Conservation (phyloP, 2,888 invertebrate species). For the Sinelater perroti region DNA sequence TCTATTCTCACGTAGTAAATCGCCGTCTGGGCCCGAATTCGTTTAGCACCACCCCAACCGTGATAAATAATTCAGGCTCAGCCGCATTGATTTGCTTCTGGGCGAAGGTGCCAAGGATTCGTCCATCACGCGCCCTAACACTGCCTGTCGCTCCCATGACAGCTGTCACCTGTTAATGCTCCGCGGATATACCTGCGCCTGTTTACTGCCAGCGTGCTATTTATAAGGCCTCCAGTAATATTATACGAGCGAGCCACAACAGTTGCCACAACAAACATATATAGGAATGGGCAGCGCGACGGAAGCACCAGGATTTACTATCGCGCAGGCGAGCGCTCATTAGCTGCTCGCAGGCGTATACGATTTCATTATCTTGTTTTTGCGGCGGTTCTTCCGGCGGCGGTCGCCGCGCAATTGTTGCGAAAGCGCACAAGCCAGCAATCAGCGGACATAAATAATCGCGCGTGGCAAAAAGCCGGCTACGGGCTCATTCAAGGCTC, state of each 20-base stretch:
- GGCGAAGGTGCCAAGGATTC: conserved; percentile 5
- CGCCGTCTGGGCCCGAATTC: no score
- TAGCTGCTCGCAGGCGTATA: background rate
- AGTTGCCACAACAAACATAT: conserved; percentile 27
- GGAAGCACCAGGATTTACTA: conserved; percentile 20
- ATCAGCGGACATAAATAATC: background rate
- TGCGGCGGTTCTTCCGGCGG: background rate
- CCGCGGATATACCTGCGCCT: conserved; percentile 34
- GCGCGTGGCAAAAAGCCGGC: background rate
- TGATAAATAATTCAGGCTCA: no score
- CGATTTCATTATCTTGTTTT: background rate
- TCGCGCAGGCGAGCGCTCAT: conserved; percentile 1
- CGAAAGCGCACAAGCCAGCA: background rate
- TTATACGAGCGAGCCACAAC: conserved; percentile 30
- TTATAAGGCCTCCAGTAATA: conserved; percentile 35
- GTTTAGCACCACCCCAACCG: no score
- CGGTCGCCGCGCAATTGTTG: no score
- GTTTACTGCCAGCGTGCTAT: conserved; percentile 36
- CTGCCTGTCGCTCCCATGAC: conserved; percentile 26
- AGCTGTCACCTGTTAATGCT: conserved; percentile 38
- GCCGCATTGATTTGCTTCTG: conserved; percentile 20
- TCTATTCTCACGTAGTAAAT: no score
- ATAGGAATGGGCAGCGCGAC: conserved; percentile 25
- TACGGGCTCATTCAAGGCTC: background rate
- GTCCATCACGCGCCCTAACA: conserved; percentile 25